phyloP scores from a whole-genome alignment of 2,888 invertebrate species.

The Shargacucullia verbasci region DNA sequence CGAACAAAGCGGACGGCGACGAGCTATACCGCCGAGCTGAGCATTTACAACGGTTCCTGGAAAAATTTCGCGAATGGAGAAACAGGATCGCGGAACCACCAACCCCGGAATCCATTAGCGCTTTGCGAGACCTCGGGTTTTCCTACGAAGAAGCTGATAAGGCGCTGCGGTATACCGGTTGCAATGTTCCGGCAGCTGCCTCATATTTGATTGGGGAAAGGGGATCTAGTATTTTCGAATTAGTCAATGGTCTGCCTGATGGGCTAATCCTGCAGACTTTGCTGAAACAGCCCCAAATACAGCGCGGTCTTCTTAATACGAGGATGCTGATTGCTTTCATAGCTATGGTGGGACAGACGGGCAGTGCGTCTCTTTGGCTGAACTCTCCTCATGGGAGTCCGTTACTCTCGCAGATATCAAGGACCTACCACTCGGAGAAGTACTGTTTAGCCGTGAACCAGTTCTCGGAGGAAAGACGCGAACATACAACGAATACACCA shows the following conservation, averaged over 20 bases:
- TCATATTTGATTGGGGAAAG: constrained; percentile 83
- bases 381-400: constrained; percentile 85
- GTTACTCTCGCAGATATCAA: constrained; percentile 81
- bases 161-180: constrained; percentile 77
- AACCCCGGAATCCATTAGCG: constrained; percentile 69
- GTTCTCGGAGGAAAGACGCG: constrained; percentile 73
- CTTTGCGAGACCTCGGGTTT: constrained; percentile 79
- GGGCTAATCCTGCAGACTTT: constrained; percentile 78
- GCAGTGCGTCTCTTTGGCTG: constrained; percentile 81
- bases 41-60: constrained; percentile 77
- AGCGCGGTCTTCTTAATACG: constrained; percentile 81
- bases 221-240: constrained; percentile 81
- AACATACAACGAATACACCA: constrained; percentile 60
- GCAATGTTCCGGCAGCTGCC: constrained; percentile 83
- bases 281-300: constrained; percentile 82
- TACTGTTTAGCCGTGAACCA: constrained; percentile 85
- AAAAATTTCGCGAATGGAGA: constrained; percentile 81
- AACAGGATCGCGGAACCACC: constrained; percentile 74
- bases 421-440: constrained; percentile 85
- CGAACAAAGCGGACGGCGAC: constrained; percentile 43
- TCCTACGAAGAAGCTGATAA: constrained; percentile 72
- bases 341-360: constrained; percentile 83
- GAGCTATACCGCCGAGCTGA: constrained; percentile 74
- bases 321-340: constrained; percentile 84
- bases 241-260: constrained; percentile 80